Conservation (phyloP, 1,140 invertebrate species). For the Diabrotica undecimpunctata region DNA sequence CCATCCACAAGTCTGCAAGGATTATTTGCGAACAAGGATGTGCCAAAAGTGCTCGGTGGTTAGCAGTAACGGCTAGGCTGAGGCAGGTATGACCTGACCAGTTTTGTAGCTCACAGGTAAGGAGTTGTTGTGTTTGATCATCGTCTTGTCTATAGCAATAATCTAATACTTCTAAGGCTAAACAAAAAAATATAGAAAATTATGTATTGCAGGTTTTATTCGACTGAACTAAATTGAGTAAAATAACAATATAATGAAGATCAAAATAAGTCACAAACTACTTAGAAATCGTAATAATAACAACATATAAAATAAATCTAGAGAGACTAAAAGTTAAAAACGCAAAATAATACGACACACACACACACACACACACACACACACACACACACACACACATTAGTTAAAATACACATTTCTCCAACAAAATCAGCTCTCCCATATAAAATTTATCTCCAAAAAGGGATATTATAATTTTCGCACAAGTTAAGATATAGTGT, state of each 20-base stretch:
- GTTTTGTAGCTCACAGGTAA: constrained; percentile 94
- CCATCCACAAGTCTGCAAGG: constrained; percentile 97
- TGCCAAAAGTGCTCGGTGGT: constrained; percentile 87
- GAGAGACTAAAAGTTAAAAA: no score
- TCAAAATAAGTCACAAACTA: constrained; percentile 24
- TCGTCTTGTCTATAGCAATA: constrained; percentile 95
- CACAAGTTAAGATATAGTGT: no score
- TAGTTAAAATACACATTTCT: no score
- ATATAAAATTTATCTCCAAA: no score
- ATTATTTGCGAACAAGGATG: constrained; percentile 98
- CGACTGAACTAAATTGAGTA: background rate
- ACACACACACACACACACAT: no score
- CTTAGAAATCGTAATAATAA: no score
- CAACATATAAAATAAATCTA: no score
- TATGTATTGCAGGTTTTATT: background rate
- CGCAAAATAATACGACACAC: no score
- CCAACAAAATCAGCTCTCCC: no score
- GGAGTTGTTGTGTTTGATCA: constrained; percentile 87
- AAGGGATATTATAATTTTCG: no score
- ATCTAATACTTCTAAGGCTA: constrained; percentile 85
- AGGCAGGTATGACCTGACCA: constrained; percentile 98
- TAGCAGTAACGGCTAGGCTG: constrained; percentile 89
- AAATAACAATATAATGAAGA: background rate
- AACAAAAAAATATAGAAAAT: constrained; percentile 1
- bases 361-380: no score